Evolutionary conservation across 1,140 invertebrate genomes (phyloP).

Genomic region (Latrodectus geometricus): DNA sequence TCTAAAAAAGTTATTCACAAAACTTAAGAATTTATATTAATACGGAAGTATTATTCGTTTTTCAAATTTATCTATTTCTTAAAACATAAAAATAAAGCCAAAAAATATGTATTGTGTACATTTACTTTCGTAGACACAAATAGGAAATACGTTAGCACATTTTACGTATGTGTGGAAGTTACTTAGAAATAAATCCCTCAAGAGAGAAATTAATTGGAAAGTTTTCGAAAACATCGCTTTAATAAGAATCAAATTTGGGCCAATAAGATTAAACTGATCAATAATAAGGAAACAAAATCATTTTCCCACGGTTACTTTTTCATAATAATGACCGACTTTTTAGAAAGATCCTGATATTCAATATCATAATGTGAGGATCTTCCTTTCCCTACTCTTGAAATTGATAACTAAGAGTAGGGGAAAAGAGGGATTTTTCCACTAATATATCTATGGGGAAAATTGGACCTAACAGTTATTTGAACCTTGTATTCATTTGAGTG

Average conservation of each 20-base stretch:
- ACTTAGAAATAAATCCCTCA: too few species aligned
- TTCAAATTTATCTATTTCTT: too few species aligned
- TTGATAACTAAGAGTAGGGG: neutral
- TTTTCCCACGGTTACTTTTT: neutral
- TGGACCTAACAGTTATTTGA: neutral
- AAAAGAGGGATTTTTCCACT: neutral
- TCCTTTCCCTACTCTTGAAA: neutral
- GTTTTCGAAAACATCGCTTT: too few species aligned
- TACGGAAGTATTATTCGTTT: too few species aligned
- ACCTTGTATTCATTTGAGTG: neutral
- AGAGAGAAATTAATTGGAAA: too few species aligned
- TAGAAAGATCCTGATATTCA: neutral
- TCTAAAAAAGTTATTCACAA: too few species aligned
- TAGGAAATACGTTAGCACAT: too few species aligned
- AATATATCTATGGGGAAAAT: neutral
- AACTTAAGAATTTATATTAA: too few species aligned
- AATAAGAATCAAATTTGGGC: neutral
- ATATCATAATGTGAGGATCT: neutral
- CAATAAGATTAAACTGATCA: neutral
- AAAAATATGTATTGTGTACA: too few species aligned
- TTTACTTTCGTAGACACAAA: too few species aligned
- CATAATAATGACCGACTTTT: neutral
- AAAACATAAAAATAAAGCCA: too few species aligned
- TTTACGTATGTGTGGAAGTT: too few species aligned
- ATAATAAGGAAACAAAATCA: neutral